Evolutionary conservation across 2,888 invertebrate genomes (phyloP), one percentile per base, ranked within the genome.

Genomic region (Tenthredo amoena): DNA sequence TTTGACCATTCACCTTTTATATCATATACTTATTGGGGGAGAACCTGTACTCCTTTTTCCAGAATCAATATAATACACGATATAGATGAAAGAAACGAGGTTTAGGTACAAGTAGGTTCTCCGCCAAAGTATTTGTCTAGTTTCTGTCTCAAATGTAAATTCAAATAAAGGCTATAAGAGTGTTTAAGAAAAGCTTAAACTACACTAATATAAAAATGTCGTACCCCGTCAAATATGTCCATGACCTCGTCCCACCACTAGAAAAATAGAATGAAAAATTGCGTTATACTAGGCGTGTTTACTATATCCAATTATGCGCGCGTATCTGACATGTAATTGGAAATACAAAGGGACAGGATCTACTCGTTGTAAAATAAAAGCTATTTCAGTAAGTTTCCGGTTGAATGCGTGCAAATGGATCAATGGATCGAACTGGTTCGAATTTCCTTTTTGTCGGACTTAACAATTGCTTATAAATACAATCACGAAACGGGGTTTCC

Each of bases 231-330:
- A 96, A 98, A 98, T 95, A 98, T 97, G 96, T 98, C 98, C 97
- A 98, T 97, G 95, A 98, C 97, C 96, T 98, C 98, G 96, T 98
- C 97, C 98, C 98, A 98, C 97, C 97, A 98, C 97, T 98, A 97
- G 96, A 97, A 97, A 94, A 95, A 96, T 94, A 95, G 94, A 96
- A 95, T 94, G 94, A 95, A 94, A 93, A 87, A 93, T 89, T 86
- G 88, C 83, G 83, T 83, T 83, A 83, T 83, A 58, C 62, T 58
- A 81, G 58, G 81, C 81, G 81, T 81, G 58, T 62, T 58, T 87
- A 85, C 72, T 85, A 87, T 87, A 87, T 85, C 84, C 58, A 26
- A 84, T 86, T 87, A 87, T 86, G 71, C 86, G 85, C 43, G 21
- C 7, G 26, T 77, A 31, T 77, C 47, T 77, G 47, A 34, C 7